Percentiles rank a stretch among this genome's conserved stretches.
These are phyloP conservation scores for Marmota flaviventris DNA, from an alignment of 2,113 vertebrate genomes.

Conservation along the genomic window DNA sequence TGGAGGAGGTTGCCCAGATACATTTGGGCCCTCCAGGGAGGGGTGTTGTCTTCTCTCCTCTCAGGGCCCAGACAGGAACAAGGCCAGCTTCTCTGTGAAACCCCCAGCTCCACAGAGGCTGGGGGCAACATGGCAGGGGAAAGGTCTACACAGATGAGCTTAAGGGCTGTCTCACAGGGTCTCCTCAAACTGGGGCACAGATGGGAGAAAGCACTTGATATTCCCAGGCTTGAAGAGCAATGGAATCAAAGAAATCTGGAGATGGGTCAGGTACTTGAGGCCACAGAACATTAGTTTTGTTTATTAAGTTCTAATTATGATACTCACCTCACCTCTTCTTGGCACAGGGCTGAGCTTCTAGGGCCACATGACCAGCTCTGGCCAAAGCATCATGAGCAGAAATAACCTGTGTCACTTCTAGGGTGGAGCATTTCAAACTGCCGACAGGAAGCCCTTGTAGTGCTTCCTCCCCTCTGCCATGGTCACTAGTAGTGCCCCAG, in stretches of 20 bases:
- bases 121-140: neutral
- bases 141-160: neutral
- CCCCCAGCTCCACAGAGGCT: neutral
- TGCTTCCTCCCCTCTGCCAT: neutral
- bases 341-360: neutral
- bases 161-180: neutral
- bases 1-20: fast-evolving
- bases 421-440: neutral
- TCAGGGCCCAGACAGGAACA: too few relatives aligned
- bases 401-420: neutral
- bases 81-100: neutral
- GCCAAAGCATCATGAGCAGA: neutral
- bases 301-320: neutral
- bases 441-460: neutral
- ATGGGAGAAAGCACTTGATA: neutral
- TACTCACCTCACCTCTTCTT: neutral
- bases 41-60: neutral
- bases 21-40: neutral
- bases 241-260: neutral
- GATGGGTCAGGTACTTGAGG: neutral
- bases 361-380: neutral
- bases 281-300: neutral
- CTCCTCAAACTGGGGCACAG: neutral
- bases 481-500: neutral
- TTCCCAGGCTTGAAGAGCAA: neutral